phyloP scores from a whole-genome alignment of 2,888 invertebrate species.

The Acrobeloides nanus region DNA sequence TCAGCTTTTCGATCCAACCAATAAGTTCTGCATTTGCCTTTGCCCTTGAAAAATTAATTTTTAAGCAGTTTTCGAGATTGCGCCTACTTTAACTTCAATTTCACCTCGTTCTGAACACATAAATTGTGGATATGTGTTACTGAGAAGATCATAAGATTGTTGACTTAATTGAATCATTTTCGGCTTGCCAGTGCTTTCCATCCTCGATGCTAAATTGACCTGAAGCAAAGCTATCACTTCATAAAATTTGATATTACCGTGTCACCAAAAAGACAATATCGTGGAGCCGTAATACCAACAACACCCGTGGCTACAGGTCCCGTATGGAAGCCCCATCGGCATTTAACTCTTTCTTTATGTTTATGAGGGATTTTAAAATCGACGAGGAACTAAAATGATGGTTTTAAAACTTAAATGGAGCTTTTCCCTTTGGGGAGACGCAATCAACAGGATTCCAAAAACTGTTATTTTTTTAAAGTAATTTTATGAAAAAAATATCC shows the following conservation, averaged over 20 bases:
- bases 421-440: no score
- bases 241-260: constrained; percentile 25
- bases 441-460: no score
- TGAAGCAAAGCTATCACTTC: constrained; percentile 7
- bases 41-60: constrained; percentile 43
- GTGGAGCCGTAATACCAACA: constrained; percentile 51
- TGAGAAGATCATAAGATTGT: constrained; percentile 30
- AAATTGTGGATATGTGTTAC: constrained; percentile 39
- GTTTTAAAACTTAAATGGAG: constrained; percentile 6
- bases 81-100: constrained; percentile 37
- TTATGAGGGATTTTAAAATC: constrained; percentile 41
- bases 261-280: constrained; percentile 52
- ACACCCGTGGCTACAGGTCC: constrained; percentile 41
- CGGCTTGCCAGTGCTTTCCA: constrained; percentile 47
- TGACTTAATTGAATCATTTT: constrained; percentile 48
- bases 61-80: no score
- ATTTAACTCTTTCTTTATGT: constrained; percentile 28
- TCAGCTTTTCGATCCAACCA: constrained; percentile 43
- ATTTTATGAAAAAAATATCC: no score
- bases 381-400: constrained; percentile 38
- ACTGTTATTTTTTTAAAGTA: no score
- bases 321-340: constrained; percentile 49
- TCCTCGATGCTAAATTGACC: constrained; percentile 48
- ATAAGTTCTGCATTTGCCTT: constrained; percentile 47
- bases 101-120: constrained; percentile 36